Percentiles rank a stretch among this genome's conserved stretches.
phyloP scores from a whole-genome alignment of 2,888 invertebrate genomes.

The Drosophila nr. fundita region DNA sequence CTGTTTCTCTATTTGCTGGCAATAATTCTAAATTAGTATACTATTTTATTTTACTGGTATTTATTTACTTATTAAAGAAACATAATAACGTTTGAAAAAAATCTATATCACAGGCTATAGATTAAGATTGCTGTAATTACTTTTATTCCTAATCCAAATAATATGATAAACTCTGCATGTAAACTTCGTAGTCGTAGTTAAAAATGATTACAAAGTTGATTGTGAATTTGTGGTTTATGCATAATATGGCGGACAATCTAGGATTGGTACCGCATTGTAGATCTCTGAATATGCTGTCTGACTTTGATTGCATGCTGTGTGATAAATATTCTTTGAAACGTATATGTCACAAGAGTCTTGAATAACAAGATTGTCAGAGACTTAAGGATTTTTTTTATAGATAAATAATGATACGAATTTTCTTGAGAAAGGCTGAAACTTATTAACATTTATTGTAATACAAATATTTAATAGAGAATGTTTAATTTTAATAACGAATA shows the following conservation, averaged over 20 bases:
- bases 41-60: too few species aligned
- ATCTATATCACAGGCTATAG: too few species aligned
- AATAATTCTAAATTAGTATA: background rate
- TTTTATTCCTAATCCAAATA: background rate
- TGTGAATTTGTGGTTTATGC: background rate
- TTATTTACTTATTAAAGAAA: too few species aligned
- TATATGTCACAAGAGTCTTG: background rate
- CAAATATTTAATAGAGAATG: background rate
- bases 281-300: constrained; percentile 5
- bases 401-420: background rate
- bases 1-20: background rate
- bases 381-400: background rate
- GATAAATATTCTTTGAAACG: background rate
- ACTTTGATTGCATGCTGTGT: constrained; percentile 11
- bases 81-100: too few species aligned
- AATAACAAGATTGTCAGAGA: background rate
- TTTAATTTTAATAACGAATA: background rate
- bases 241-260: background rate
- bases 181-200: background rate
- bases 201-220: constrained; percentile 7
- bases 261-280: constrained; percentile 7
- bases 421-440: background rate
- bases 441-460: background rate
- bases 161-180: background rate
- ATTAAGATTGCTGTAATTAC: too few species aligned